phyloP scores from a whole-genome alignment of 2,113 vertebrate genomes.

The Boulengeromyrus knoepffleri region DNA sequence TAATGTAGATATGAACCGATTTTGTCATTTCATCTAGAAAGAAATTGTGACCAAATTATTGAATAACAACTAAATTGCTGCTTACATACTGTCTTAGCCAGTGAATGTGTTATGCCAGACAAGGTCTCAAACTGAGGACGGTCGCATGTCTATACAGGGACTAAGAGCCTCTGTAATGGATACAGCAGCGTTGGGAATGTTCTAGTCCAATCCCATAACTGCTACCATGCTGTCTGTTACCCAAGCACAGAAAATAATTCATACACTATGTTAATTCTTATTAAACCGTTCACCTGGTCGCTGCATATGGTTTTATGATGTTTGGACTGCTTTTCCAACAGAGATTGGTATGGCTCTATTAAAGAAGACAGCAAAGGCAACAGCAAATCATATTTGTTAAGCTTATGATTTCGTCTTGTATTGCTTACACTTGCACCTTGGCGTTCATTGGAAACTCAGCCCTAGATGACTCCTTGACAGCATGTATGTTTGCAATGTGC shows the following conservation, averaged over 20 bases:
- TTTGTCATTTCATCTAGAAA: not conserved
- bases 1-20: not conserved
- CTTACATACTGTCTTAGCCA: not conserved
- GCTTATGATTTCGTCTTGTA: not conserved
- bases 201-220: not conserved
- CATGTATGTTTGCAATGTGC: not conserved
- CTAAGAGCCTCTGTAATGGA: not conserved
- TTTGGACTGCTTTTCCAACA: not conserved
- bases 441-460: not conserved
- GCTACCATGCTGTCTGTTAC: not conserved
- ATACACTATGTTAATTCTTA: not conserved
- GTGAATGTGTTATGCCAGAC: not conserved
- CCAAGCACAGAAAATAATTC: not conserved
- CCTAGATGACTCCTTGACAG: not conserved
- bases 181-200: not conserved
- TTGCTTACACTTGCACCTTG: not conserved
- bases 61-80: not conserved
- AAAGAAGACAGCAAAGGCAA: not conserved
- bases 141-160: not conserved
- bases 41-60: not conserved
- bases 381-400: not conserved
- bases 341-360: not conserved
- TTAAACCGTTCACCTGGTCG: not conserved
- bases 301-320: not conserved
- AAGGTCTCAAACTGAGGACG: not conserved